phyloP scores from a whole-genome alignment of 2,888 invertebrate species.

The Ophioninae sp. region DNA sequence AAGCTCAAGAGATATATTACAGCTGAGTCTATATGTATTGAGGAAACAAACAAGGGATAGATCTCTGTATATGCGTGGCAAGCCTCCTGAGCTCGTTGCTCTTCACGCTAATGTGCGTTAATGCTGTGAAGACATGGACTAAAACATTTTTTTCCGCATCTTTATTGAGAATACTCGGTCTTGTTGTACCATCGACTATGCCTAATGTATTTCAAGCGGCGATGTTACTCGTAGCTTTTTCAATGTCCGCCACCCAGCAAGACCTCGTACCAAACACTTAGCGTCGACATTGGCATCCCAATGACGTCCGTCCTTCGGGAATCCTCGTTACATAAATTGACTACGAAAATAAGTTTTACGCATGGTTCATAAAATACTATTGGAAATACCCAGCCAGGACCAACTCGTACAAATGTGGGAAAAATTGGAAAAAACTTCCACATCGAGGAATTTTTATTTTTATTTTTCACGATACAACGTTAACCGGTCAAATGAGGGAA shows the following conservation, averaged over 20 bases:
- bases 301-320: background rate
- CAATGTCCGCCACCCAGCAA: constrained; percentile 31
- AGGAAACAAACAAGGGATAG: background rate
- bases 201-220: constrained; percentile 10
- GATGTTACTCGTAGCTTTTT: constrained; percentile 8
- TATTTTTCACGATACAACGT: too few species aligned
- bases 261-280: background rate
- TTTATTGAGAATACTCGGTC: constrained; percentile 1
- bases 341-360: background rate
- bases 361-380: background rate
- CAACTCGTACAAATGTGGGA: background rate
- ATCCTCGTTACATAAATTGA: background rate
- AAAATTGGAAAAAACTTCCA: background rate
- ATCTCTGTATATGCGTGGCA: constrained; percentile 31
- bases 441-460: background rate
- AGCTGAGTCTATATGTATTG: constrained; percentile 46
- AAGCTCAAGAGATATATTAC: constrained; percentile 38
- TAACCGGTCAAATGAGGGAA: too few species aligned
- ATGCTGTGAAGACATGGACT: constrained; percentile 56
- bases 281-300: background rate
- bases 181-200: background rate
- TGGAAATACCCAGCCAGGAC: background rate
- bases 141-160: constrained; percentile 35
- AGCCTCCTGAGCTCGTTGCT: constrained; percentile 41
- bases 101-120: constrained; percentile 54